Conservation (phyloP, 2,113 vertebrate genomes). For the Tragelaphus buxtoni region DNA sequence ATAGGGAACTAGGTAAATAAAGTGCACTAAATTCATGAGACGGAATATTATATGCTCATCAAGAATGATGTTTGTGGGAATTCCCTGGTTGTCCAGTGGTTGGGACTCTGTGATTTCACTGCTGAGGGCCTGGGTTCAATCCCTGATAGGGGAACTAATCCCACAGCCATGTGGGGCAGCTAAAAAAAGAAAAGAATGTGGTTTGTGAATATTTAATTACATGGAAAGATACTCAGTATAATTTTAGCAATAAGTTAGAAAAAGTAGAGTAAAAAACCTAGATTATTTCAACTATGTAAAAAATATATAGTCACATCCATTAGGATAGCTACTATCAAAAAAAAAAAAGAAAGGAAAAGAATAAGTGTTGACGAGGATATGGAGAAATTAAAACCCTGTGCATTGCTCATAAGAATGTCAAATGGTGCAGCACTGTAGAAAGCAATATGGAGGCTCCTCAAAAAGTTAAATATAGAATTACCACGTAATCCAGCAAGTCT, state of each 20-base stretch:
- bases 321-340: slow-evolving; percentile 12
- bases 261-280: background rate
- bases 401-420: background rate
- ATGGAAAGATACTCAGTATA: slow-evolving; percentile 11
- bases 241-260: slow-evolving; percentile 28
- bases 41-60: slow-evolving; percentile 14
- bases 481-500: background rate
- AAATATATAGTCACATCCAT: background rate
- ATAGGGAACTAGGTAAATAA: background rate
- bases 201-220: slow-evolving; percentile 36
- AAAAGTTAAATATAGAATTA: slow-evolving; percentile 28
- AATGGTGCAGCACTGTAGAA: background rate
- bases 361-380: background rate
- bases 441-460: background rate
- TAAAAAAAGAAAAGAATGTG: background rate
- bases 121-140: background rate
- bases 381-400: background rate
- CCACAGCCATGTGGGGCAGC: background rate
- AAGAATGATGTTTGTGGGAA: slow-evolving; percentile 4
- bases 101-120: background rate
- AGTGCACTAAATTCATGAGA: background rate
- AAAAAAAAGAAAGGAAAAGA: slow-evolving; percentile 1
- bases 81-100: background rate
- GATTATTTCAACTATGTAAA: slow-evolving; percentile 9
- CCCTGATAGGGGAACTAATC: background rate